Percentiles rank a stretch among this genome's conserved stretches.
Conservation (phyloP, 2,888 invertebrate genomes). For the Saturnia pavonia region DNA sequence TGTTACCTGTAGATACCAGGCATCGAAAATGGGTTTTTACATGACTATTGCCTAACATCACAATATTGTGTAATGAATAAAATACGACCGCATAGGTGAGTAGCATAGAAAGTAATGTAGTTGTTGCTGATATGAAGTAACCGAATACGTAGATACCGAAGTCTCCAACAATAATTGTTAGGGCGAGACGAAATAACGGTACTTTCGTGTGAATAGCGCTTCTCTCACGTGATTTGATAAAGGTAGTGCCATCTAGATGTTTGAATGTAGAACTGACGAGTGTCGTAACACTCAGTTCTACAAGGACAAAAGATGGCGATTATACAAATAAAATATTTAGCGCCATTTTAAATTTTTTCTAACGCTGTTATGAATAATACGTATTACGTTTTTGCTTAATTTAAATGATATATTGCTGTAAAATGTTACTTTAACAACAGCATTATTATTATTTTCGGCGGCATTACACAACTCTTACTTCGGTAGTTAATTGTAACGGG, state of each 20-base stretch:
- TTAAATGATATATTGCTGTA: no score
- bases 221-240: constrained; percentile 4
- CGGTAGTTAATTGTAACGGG: no score
- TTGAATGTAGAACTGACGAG: not conserved
- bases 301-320: not conserved
- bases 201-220: not conserved
- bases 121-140: not conserved
- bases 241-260: not conserved
- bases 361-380: not conserved
- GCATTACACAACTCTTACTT: no score
- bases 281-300: not conserved
- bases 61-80: not conserved
- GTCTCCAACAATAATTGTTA: not conserved
- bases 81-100: not conserved
- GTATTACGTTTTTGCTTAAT: no score
- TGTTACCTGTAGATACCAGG: not conserved
- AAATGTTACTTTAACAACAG: no score
- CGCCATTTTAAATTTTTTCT: not conserved
- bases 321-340: not conserved
- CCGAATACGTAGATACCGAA: not conserved
- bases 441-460: no score
- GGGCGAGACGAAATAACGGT: not conserved
- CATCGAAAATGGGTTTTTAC: not conserved
- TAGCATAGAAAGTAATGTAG: not conserved
- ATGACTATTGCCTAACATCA: not conserved